Base-by-base conservation (phyloP, 2,888 invertebrate species). In the Cheilosia vulpina region DNA sequence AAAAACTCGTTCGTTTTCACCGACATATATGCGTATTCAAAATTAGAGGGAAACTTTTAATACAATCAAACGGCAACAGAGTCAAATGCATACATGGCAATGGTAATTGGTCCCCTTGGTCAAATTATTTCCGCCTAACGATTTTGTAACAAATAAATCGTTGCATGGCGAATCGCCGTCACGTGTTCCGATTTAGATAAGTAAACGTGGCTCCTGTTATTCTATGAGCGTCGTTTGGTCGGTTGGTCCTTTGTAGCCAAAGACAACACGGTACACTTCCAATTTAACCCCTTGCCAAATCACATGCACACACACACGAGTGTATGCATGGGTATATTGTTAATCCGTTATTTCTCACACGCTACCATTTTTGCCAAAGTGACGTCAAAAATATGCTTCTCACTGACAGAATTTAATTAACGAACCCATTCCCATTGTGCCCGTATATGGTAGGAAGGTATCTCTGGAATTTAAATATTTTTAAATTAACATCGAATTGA, bases 161-260 rank as follows among this genome's bases (percentile, higher is more conserved):
- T 24, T 55, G 75, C 55, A 69, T 57, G 19, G 43, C 41, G 55
- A 69, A 69, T 63, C 72, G 68, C 78, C 72, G 68, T 83, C 83
- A 83, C 83, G 73, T 83, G 78, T 73, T 73, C 47, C 31, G 68
- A 62, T 73, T 83, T 72, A 83, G 78, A 83, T 78, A 83, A 73
- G 73, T 47, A 77, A 82, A 76, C 77, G 82, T 68, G 66, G 73
- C 78, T 63, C 58, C 72, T 78, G 73, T 55, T 72, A 24, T 41
- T 27, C 34, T 21, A 60, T 27, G 41, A 53, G 43, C 21, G 52
- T 52, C 52, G 52, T 13, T 21, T 13, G 45, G 45, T 47, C 45
- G 38, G 38, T 38, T 13, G 38, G 11, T 13, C 38, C 38, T 9
- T 47, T 47, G n/a, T 47, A 47, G 17, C 45, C n/a, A 17, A 47